A percentile compares a stretch with the other conserved stretches of the same genome.
These are phyloP conservation scores for Siderastrea siderea DNA, from an alignment of 92 coral and sea anemone genomes.

Conservation along the genomic window DNA sequence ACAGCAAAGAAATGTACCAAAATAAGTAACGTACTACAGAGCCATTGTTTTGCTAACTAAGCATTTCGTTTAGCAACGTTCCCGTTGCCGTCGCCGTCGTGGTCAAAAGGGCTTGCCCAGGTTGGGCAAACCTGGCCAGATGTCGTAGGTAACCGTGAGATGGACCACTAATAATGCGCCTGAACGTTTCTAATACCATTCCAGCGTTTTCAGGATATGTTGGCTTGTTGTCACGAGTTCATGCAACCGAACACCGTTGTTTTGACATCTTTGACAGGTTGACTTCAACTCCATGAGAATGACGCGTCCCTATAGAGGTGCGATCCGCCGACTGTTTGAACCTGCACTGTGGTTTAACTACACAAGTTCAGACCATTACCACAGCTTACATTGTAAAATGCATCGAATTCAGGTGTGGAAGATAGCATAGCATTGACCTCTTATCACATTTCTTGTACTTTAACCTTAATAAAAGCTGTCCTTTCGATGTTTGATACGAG, in stretches of 20 bases:
- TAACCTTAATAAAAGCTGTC: neutral
- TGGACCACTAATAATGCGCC: too few relatives aligned
- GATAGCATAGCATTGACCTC: neutral
- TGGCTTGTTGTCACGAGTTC: too few relatives aligned
- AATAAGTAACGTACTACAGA: too few relatives aligned
- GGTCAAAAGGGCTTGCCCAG: too few relatives aligned
- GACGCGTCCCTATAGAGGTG: constrained; percentile 87
- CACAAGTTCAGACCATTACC: constrained; percentile 85
- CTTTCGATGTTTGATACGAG: neutral
- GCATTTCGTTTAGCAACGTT: too few relatives aligned
- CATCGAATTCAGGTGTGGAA: constrained; percentile 92
- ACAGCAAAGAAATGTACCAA: too few relatives aligned
- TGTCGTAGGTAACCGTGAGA: too few relatives aligned
- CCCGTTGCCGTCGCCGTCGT: too few relatives aligned
- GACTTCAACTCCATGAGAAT: constrained; percentile 88
- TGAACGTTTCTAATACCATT: too few relatives aligned
- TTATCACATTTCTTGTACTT: neutral
- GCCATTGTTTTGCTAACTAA: too few relatives aligned
- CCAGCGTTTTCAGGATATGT: too few relatives aligned
- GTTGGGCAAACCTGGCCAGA: too few relatives aligned
- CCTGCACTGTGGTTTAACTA: constrained; percentile 97
- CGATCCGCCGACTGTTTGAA: constrained; percentile 88
- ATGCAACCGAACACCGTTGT: neutral
- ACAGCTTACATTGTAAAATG: constrained; percentile 89
- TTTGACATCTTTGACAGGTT: constrained; percentile 64